Conservation (phyloP, 2,113 vertebrate species). For the Istiophorus platypterus region DNA sequence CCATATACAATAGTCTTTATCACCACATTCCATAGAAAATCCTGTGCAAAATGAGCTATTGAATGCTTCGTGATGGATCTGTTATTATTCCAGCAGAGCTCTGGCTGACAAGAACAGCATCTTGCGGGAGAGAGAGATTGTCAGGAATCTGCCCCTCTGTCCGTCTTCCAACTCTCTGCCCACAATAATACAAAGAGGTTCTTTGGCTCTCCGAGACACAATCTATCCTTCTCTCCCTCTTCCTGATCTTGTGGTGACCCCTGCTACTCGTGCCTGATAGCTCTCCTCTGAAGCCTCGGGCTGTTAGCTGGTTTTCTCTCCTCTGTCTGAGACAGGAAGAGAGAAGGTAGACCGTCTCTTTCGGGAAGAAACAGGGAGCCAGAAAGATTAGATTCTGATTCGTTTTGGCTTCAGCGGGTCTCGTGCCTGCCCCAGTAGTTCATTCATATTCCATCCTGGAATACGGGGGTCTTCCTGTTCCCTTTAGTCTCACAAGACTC, state of each 20-base stretch:
- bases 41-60: background rate
- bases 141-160: conserved; percentile 6
- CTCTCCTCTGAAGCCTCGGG: conserved; percentile 67
- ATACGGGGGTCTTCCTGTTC: conserved; percentile 10
- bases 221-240: conserved; percentile 31
- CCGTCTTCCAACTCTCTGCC: conserved; percentile 20
- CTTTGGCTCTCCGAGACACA: conserved; percentile 23
- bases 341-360: conserved; percentile 4
- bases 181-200: conserved; percentile 34
- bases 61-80: background rate
- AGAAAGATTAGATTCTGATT: conserved; percentile 33
- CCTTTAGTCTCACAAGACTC: conserved; percentile 2
- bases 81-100: background rate
- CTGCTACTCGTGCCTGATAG: conserved; percentile 67
- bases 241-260: conserved; percentile 64
- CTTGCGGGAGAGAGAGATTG: background rate
- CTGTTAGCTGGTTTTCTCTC: conserved; percentile 40
- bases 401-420: conserved; percentile 38
- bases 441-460: conserved; percentile 36
- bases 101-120: background rate
- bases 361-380: conserved; percentile 9
- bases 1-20: background rate
- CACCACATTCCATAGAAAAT: background rate
- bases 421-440: conserved; percentile 21
- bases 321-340: background rate